Percentiles rank a stretch among this genome's conserved stretches.
Conservation (phyloP, 2,888 invertebrate species). For the Dusona sp. region DNA sequence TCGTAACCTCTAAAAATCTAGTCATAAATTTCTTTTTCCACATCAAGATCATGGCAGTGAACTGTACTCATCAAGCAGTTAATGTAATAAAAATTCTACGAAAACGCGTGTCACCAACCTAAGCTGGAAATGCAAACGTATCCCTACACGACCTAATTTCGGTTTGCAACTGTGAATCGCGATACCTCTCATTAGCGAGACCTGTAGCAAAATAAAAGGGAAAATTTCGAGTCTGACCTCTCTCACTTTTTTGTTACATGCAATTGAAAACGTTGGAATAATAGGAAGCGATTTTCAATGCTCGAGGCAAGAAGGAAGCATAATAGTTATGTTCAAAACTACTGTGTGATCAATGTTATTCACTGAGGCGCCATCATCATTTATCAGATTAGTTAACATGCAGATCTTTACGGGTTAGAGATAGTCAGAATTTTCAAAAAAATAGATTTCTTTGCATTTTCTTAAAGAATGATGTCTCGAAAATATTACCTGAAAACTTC, state of each 20-base stretch:
- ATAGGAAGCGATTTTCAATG: neutral
- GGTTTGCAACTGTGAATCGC: slow-evolving; percentile 14
- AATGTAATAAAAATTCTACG: neutral
- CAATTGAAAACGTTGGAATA: neutral
- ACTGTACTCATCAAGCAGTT: slow-evolving; percentile 55
- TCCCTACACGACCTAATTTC: slow-evolving; percentile 39
- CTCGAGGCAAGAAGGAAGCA: too few relatives aligned
- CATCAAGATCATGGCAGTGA: slow-evolving; percentile 29
- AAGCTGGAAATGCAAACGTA: slow-evolving; percentile 20
- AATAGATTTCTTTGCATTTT: too few relatives aligned
- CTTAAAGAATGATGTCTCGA: too few relatives aligned
- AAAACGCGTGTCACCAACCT: slow-evolving; percentile 24
- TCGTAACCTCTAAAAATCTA: neutral
- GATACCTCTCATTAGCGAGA: neutral
- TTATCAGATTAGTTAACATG: too few relatives aligned
- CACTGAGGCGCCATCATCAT: too few relatives aligned
- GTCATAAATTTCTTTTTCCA: slow-evolving; percentile 1
- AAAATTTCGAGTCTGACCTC: neutral
- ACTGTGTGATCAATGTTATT: too few relatives aligned
- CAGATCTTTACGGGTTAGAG: too few relatives aligned
- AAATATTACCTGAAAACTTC: too few relatives aligned
- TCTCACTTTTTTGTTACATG: neutral
- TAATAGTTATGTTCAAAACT: too few relatives aligned
- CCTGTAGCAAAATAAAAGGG: neutral
- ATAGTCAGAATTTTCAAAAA: too few relatives aligned